Evolutionary conservation across 2,888 invertebrate species (phyloP).

Genomic region (Ametastegia equiseti): DNA sequence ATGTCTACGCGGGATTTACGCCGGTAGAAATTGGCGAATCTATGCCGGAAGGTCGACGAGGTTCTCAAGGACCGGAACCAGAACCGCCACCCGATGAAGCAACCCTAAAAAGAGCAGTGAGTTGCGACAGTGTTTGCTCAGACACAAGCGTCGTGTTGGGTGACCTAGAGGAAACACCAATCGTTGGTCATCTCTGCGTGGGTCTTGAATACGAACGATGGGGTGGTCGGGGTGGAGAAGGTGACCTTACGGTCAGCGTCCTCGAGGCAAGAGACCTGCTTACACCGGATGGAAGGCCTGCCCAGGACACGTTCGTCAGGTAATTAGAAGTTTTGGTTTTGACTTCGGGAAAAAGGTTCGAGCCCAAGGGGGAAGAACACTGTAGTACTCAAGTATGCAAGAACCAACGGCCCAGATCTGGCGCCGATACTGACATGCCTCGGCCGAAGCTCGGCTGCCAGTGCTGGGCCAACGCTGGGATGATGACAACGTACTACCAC

Average conservation of each 20-base stretch:
- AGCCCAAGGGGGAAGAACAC: background rate
- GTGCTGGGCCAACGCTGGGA: no score
- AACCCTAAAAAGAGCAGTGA: slow-evolving; percentile 82
- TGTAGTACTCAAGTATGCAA: no score
- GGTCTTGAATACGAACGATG: slow-evolving; percentile 88
- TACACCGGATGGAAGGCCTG: slow-evolving; percentile 79
- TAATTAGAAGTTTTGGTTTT: slow-evolving; percentile 49
- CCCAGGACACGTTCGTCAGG: slow-evolving; percentile 85
- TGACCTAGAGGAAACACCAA: slow-evolving; percentile 84
- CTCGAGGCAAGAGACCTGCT: slow-evolving; percentile 87
- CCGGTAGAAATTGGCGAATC: slow-evolving; percentile 60
- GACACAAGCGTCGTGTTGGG: slow-evolving; percentile 86
- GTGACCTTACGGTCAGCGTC: slow-evolving; percentile 83
- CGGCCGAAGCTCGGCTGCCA: no score
- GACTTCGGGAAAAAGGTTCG: background rate
- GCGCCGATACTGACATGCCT: no score
- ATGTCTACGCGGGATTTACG: slow-evolving; percentile 60
- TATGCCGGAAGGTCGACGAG: slow-evolving; percentile 63
- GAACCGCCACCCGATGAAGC: slow-evolving; percentile 70
- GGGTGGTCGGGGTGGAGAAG: slow-evolving; percentile 77
- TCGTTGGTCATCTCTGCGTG: slow-evolving; percentile 87
- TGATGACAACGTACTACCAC: no score
- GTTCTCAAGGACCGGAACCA: slow-evolving; percentile 66
- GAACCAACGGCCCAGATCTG: no score
- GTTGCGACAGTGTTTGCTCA: slow-evolving; percentile 89